These are phyloP conservation scores for Cranoglanis bouderius DNA, from an alignment of 2,113 vertebrate genomes.

Conservation along the genomic window DNA sequence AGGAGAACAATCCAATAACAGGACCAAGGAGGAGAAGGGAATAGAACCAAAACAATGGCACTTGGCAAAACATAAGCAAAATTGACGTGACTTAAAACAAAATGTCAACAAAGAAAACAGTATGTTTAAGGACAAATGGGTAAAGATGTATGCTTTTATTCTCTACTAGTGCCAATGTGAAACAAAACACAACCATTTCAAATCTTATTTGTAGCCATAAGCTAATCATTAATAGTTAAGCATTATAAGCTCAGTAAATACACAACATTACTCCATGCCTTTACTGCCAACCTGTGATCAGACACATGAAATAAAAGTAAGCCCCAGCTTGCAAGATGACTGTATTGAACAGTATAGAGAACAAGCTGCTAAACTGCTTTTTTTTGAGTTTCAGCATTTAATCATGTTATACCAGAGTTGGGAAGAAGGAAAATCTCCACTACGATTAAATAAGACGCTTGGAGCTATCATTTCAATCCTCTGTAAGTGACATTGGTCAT, in stretches of 20 bases:
- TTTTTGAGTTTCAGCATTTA: slow-evolving; percentile 38
- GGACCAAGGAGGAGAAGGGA: neutral
- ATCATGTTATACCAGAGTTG: slow-evolving; percentile 47
- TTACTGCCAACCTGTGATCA: neutral
- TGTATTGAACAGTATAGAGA: neutral
- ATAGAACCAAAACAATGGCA: neutral
- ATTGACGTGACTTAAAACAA: neutral
- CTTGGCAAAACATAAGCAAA: neutral
- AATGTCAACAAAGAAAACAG: neutral
- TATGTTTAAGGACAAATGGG: neutral
- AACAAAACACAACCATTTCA: neutral
- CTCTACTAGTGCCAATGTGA: neutral
- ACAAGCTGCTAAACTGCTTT: slow-evolving; percentile 35
- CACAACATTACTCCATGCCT: neutral
- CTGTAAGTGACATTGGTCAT: slow-evolving; percentile 33
- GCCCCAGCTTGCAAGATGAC: neutral
- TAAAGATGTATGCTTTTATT: neutral
- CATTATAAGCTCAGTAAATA: slow-evolving; percentile 12
- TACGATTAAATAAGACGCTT: slow-evolving; percentile 47
- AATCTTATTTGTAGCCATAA: neutral
- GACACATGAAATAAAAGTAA: slow-evolving; percentile 13
- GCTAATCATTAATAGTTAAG: neutral
- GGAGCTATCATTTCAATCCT: slow-evolving; percentile 39
- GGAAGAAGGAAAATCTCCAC: slow-evolving; percentile 37
- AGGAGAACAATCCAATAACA: neutral